A percentile compares a stretch with the other conserved stretches of the same genome.
Evolutionary conservation across 1,140 invertebrate genomes (phyloP).

Genomic region (Camponotus vicinus): DNA sequence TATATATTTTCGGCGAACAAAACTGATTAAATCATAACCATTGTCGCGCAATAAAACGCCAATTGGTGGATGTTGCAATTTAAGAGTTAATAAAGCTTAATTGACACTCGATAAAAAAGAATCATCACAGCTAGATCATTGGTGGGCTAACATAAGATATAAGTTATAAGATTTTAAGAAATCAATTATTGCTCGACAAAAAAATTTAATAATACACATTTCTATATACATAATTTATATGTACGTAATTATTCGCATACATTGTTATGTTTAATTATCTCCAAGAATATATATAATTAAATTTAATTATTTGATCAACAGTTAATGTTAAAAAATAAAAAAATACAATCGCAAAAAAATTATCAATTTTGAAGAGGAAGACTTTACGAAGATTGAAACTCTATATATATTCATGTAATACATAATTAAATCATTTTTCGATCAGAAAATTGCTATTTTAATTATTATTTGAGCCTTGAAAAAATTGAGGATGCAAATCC

Average conservation of each 20-base stretch:
- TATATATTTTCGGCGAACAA: no score
- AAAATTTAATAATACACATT: neutral
- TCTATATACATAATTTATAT: neutral
- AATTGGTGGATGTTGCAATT: conserved; percentile 29
- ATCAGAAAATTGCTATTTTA: neutral
- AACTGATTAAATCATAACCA: neutral
- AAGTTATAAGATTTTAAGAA: neutral
- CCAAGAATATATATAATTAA: neutral
- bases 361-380: neutral
- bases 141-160: conserved; percentile 4
- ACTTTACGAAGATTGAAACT: neutral
- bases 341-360: neutral
- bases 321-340: neutral
- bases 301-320: neutral
- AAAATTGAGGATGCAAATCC: neutral
- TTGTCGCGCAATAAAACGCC: conserved; percentile 31
- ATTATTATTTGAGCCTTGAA: neutral
- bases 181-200: neutral
- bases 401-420: neutral
- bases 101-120: conserved; percentile 43
- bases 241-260: neutral
- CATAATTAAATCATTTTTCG: neutral
- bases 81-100: conserved; percentile 56
- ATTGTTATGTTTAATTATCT: neutral
- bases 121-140: conserved; percentile 39